Evolutionary conservation across 2,797 vertebrate species (phyloP), one percentile per base, ranked within the genome.

Genomic region (Sebastes oblongus): DNA sequence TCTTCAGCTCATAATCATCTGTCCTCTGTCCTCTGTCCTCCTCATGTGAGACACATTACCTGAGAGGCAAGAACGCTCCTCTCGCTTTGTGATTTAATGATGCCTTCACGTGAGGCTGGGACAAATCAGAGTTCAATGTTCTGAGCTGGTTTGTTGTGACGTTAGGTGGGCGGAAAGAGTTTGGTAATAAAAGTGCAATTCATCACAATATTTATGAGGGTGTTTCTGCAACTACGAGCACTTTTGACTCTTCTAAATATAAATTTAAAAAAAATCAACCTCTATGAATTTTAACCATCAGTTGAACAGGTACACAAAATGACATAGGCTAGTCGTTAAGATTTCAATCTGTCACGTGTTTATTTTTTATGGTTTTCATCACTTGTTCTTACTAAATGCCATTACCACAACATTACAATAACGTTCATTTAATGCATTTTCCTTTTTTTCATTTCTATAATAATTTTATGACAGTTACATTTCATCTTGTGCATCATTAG

Each of bases 71-170:
- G 1, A 20, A 52, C 30, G 67, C 27, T 27, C 14, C 30, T 11
- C 27, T n/a, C 14, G 46, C 3, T 25, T 1, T 20, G n/a, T 25
- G 76, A 85, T 78, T 62, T 72, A 52, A 22, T 78, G 89, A 8
- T 75, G 87, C 89, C 14, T 94, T 93, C 84, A 83, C 0, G 65
- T 8, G 1, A 39, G 4, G 27, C 66, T 9, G 16, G 85, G 76
- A 61, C n/a, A 78, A 56, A 34, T 1, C 2, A 10, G 3, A 9
- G 34, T 36, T 20, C 3, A 8, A 20, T 50, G 18, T 12, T 8
- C 34, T 32, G 2, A 14, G 46, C 20, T 68, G 46, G 27, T 54
- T n/a, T 22, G 7, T 2, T 22, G 46, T 42, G 18, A 68, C 50
- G 4, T 16, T 3, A 3, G 20, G 20, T 54, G 59, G 8, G 65